Evolutionary conservation across 1,140 invertebrate species (phyloP), one percentile per base, ranked within the genome.

Genomic region (Tribolium castaneum): DNA sequence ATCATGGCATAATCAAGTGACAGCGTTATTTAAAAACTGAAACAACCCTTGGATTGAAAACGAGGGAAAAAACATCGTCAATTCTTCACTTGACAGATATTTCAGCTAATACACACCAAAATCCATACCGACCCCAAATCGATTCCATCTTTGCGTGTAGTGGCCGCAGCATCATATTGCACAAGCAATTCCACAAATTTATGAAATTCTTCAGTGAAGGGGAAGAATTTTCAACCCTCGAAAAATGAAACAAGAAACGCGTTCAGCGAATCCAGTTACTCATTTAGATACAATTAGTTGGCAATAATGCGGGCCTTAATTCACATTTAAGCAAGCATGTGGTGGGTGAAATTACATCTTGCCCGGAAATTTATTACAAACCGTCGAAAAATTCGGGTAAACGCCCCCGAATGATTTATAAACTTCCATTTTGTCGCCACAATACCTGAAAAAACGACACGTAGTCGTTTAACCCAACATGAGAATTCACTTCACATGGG

Each of bases 271-370:
- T 77, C 76, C 59, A 54, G 51, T 77, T 77, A 77, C 76, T 77
- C 72, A 77, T 77, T 77, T 77, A 77, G 70, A 45, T 77, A 77
- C 56, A 77, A 77, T 77, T 77, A 77, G 76, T 77, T 72, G 70
- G 76, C 76, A 77, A 77, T 77, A 77, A 71, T 77, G 76, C 54
- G 66, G 76, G 45, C 22, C 70, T 77, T 77, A 77, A 77, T 77
- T 77, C 72, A 77, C 73, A 70, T 77, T 77, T 77, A 59, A 76
- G 56, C 30, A 77, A 77, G 22, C 76, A 77, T 77, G 70, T 77
- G 76, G 50, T 77, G 76, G 76, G 16, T 77, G 76, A 77, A 77
- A 77, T 77, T 77, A 77, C 52, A 77, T 72, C 76, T 77, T 52
- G 70, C 51, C 25, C 5, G 14, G 54, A 77, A 77, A 77, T 77